Conservation (phyloP, 2,797 vertebrate species). For the Anabas testudineus region DNA sequence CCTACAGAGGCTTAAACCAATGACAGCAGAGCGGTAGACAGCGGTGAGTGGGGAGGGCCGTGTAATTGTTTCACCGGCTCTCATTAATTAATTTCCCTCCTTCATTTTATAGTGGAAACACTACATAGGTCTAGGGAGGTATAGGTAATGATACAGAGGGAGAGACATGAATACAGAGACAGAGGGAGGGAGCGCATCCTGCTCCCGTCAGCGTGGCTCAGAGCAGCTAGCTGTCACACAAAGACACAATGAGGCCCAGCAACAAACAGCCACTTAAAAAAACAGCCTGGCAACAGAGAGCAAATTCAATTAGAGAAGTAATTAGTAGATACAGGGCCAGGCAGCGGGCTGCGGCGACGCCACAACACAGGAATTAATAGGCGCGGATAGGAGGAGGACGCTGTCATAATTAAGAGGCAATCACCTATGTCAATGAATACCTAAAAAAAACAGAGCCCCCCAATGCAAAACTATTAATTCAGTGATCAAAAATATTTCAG, state of each 20-base stretch:
- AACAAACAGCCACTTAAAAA: slow-evolving; percentile 99
- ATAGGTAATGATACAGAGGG: slow-evolving; percentile 72
- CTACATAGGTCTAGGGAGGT: slow-evolving; percentile 74
- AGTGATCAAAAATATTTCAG: slow-evolving; percentile 99
- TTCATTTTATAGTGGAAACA: slow-evolving; percentile 67
- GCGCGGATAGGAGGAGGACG: slow-evolving; percentile 94
- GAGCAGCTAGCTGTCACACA: slow-evolving; percentile 89
- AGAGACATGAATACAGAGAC: slow-evolving; percentile 62
- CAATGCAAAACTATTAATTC: slow-evolving; percentile 98
- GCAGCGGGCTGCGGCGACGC: slow-evolving; percentile 95
- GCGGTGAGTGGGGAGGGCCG: slow-evolving; percentile 33
- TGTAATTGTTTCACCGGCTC: slow-evolving; percentile 93
- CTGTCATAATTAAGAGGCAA: slow-evolving; percentile 99
- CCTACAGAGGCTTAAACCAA: slow-evolving; percentile 64
- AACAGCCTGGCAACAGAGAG: slow-evolving; percentile 99
- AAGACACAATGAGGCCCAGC: slow-evolving; percentile 97
- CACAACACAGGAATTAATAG: slow-evolving; percentile 99
- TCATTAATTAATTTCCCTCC: slow-evolving; percentile 97
- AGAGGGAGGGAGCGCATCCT: slow-evolving; percentile 53
- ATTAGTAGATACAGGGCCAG: slow-evolving; percentile 99
- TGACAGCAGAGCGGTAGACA: slow-evolving; percentile 45
- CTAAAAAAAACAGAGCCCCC: slow-evolving; percentile 85
- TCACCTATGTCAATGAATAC: slow-evolving; percentile 99
- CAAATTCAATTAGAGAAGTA: slow-evolving; percentile 99
- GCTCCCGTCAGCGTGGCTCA: slow-evolving; percentile 59